Evolutionary conservation across 2,888 invertebrate species (phyloP), one percentile per base, ranked within the genome.

Genomic region (Lasioglossum morio): DNA sequence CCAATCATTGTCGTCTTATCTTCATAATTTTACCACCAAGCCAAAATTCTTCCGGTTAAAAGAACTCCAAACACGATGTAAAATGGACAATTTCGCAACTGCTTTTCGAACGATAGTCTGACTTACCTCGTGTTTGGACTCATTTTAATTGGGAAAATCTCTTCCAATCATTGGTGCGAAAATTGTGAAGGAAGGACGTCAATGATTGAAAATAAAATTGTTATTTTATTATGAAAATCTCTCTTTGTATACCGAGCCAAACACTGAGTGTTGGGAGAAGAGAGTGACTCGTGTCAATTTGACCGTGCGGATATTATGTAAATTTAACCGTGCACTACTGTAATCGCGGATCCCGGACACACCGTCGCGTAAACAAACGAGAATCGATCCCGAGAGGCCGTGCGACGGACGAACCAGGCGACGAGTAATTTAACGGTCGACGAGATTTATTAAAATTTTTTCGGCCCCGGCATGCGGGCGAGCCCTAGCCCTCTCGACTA

Each of bases 401-500:
- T 19, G 66, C 72, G 30, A 34, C 63, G 40, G 72, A 48, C 79
- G 34, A 60, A 79, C 72, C 34, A 78, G 81, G 87, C 88, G 91
- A 92, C 90, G 92, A 93, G 92, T 92, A 92, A 93, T 93, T 93
- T 92, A 92, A 90, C 89, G 89, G 88, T 90, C 88, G 90, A 86
- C 87, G 90, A 89, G 93, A 93, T 93, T 93, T 93, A 93, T 92
- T 92, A 92, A 92, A 92, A 92, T 93, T 89, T 79, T 79, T 79
- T 63, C 74, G 72, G 63, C 46, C 66, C 70, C 57, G 77, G 75
- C 72, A 85, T 85, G 85, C 86, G 85, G 77, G 85, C 81, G 57
- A 37, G 37, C 27, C 48, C 57, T 5, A 23, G 40, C 72, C 53
- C 70, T 72, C 79, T 72, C 79, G 63, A 81, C 81, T 88, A 88